phyloP scores from a whole-genome alignment of 2,888 invertebrate species.

The Caenorhabditis drosophilae region DNA sequence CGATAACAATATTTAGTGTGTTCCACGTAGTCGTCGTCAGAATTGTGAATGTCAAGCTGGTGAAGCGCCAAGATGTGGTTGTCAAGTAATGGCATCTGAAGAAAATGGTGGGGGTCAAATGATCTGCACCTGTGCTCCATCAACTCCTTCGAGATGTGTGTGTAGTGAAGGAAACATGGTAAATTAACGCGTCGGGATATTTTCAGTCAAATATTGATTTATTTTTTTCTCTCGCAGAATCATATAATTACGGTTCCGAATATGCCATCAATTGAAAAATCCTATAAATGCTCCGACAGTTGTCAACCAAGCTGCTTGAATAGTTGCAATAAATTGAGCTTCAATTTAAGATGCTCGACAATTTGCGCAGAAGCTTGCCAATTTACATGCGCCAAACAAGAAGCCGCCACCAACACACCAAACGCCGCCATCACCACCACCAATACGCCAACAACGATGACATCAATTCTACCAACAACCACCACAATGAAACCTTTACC shows the following conservation, averaged over 20 bases:
- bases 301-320: slow-evolving; percentile 39
- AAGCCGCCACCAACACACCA: slow-evolving; percentile 8
- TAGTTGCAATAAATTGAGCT: slow-evolving; percentile 33
- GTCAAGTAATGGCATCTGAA: slow-evolving; percentile 34
- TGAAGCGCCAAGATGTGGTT: slow-evolving; percentile 46
- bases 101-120: slow-evolving; percentile 36
- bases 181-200: not conserved
- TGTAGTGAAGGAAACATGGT: slow-evolving; percentile 39
- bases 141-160: slow-evolving; percentile 43
- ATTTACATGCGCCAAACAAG: slow-evolving; percentile 47
- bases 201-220: not conserved
- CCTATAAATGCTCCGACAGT: slow-evolving; percentile 29
- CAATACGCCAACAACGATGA: slow-evolving; percentile 4
- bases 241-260: slow-evolving; percentile 20
- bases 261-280: slow-evolving; percentile 12
- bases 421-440: slow-evolving; percentile 17
- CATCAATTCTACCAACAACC: slow-evolving; percentile 14
- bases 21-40: slow-evolving; percentile 38
- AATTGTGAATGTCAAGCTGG: slow-evolving; percentile 39
- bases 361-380: slow-evolving; percentile 44
- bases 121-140: slow-evolving; percentile 44
- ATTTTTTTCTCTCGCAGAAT: not conserved
- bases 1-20: slow-evolving; percentile 6
- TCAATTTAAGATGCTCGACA: slow-evolving; percentile 27
- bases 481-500: slow-evolving; percentile 10